These are phyloP conservation scores for Macrosiphum euphorbiae DNA, from an alignment of 2,888 invertebrate species.

Conservation along the genomic window DNA sequence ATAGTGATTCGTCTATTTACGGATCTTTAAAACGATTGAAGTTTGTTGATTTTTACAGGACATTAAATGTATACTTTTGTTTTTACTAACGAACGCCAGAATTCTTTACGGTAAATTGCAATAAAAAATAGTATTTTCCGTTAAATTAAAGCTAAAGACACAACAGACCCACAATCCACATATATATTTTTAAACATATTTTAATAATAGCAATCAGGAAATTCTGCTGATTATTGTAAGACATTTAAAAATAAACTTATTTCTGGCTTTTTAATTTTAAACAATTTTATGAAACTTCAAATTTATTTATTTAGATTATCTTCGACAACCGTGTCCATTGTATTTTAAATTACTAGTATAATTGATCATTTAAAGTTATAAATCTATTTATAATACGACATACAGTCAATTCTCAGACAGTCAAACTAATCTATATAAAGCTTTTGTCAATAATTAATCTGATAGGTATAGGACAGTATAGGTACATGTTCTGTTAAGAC, in stretches of 20 bases:
- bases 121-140: constrained; percentile 52
- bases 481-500: neutral
- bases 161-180: too few relatives aligned
- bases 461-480: too few relatives aligned
- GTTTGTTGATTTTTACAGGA: constrained; percentile 46
- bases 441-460: neutral
- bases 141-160: constrained; percentile 28
- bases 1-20: constrained; percentile 45
- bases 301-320: neutral
- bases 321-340: neutral
- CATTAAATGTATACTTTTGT: constrained; percentile 46
- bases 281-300: neutral
- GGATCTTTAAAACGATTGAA: constrained; percentile 14
- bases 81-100: constrained; percentile 5
- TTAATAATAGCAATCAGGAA: neutral
- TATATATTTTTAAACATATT: constrained; percentile 12
- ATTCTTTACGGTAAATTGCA: constrained; percentile 42
- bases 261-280: neutral
- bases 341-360: neutral
- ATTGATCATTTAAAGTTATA: neutral
- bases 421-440: neutral
- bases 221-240: neutral
- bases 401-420: neutral
- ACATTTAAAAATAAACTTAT: neutral
- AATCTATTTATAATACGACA: neutral